Percentiles rank a stretch among this genome's conserved stretches.
Evolutionary conservation across 2,113 vertebrate species (phyloP).

Genomic region (Galbula dea): DNA sequence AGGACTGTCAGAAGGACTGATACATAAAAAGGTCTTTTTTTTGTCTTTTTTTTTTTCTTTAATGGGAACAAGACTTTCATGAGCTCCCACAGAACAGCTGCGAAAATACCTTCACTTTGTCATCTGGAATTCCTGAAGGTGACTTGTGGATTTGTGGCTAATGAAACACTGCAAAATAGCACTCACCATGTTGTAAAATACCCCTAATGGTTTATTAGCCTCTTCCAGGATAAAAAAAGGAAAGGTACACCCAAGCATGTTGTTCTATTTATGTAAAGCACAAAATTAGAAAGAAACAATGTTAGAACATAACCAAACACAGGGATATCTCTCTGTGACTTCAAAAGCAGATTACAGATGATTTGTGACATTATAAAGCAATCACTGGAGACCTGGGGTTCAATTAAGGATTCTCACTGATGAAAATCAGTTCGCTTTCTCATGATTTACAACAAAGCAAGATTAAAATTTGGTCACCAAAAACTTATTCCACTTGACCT

Average conservation of each 20-base stretch:
- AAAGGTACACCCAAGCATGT: constrained; percentile 26
- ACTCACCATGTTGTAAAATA: constrained; percentile 66
- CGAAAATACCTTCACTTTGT: constrained; percentile 66
- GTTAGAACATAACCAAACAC: neutral
- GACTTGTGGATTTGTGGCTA: constrained; percentile 65
- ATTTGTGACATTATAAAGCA: neutral
- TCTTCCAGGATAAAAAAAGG: constrained; percentile 47
- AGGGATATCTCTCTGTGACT: neutral
- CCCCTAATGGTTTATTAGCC: constrained; percentile 49
- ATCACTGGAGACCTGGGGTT: neutral
- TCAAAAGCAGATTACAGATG: neutral
- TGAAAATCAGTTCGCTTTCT: neutral
- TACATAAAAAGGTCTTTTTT: neutral
- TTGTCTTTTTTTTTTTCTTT: neutral
- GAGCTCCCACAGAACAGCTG: constrained; percentile 65
- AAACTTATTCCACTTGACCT: neutral
- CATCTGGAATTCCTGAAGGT: constrained; percentile 68
- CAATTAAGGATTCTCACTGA: neutral
- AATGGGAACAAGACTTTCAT: constrained; percentile 30
- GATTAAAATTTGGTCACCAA: neutral
- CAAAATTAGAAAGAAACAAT: neutral
- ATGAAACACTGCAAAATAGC: constrained; percentile 71
- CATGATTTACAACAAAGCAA: neutral
- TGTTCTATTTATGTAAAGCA: constrained; percentile 15
- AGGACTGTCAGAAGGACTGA: neutral